Conservation (phyloP, 2,113 vertebrate species). For the Planiliza haematocheilus region DNA sequence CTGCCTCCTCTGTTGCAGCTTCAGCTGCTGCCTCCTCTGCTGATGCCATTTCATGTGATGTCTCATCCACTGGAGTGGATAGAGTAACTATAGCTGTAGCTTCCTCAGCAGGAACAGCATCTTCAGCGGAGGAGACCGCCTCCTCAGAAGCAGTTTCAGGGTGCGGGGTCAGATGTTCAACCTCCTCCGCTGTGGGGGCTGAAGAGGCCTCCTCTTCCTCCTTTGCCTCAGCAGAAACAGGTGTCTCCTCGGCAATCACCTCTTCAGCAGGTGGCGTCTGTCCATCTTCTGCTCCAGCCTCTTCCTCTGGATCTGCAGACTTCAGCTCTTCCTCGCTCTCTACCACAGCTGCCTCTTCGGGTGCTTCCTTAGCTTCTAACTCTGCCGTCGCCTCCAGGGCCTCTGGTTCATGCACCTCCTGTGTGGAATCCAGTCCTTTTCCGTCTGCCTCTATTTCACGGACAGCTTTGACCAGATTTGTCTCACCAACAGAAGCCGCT, state of each 20-base stretch:
- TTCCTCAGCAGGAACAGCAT: neutral
- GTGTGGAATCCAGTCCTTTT: neutral
- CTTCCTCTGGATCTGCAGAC: slow-evolving; percentile 30
- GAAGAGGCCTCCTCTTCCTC: slow-evolving; percentile 1
- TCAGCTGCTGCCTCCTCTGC: neutral
- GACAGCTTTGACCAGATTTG: slow-evolving; percentile 30
- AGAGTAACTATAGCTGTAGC: neutral
- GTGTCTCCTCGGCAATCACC: slow-evolving; percentile 1
- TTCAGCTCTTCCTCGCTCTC: slow-evolving; percentile 27
- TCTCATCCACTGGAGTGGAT: slow-evolving; percentile 2
- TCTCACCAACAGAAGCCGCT: slow-evolving; percentile 69
- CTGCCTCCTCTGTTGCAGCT: neutral
- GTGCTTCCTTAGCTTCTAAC: neutral
- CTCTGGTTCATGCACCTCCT: neutral
- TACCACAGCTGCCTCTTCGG: neutral
- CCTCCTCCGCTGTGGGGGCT: slow-evolving; percentile 4
- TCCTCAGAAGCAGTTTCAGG: slow-evolving; percentile 13
- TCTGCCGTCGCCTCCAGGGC: slow-evolving; percentile 4
- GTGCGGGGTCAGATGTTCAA: slow-evolving; percentile 4
- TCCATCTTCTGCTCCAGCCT: slow-evolving; percentile 19
- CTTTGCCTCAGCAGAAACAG: slow-evolving; percentile 1
- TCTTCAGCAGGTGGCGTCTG: slow-evolving; percentile 30
- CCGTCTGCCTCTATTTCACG: slow-evolving; percentile 36
- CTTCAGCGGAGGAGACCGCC: slow-evolving; percentile 4
- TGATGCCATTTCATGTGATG: neutral